These are phyloP conservation scores for Cyphomyrus discorhynchus DNA, from an alignment of 2,113 vertebrate species.

Conservation along the genomic window DNA sequence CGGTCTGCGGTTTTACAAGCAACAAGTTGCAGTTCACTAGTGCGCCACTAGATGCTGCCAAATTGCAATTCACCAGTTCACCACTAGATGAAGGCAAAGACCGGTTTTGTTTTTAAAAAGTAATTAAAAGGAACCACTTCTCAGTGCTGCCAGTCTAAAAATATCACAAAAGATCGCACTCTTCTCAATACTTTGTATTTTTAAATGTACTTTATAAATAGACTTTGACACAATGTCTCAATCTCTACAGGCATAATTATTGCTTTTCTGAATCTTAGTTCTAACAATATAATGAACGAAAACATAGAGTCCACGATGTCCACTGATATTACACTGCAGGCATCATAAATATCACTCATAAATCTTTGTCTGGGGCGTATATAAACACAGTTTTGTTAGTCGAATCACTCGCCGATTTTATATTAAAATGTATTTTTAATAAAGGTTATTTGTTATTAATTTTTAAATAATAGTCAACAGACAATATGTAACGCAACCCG, in stretches of 20 bases:
- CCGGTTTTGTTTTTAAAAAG: not conserved
- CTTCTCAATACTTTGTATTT: not conserved
- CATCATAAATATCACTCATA: not conserved
- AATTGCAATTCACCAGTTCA: conserved; percentile 5
- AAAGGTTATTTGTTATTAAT: no score
- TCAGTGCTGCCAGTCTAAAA: not conserved
- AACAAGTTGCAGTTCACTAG: not conserved
- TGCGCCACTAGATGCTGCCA: not conserved
- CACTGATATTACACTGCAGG: not conserved
- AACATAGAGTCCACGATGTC: not conserved
- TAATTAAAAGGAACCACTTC: not conserved
- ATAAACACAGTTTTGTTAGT: not conserved
- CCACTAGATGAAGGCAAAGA: conserved; percentile 29
- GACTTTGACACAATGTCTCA: not conserved
- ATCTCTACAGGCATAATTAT: not conserved
- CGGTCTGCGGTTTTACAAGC: not conserved
- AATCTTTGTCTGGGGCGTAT: not conserved
- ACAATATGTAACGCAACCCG: not conserved
- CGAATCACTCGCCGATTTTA: not conserved
- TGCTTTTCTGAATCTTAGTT: not conserved
- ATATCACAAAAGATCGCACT: not conserved
- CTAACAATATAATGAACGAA: not conserved
- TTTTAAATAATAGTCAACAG: not conserved
- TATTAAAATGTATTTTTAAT: not conserved
- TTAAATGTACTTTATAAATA: not conserved